A percentile compares a stretch with the other conserved stretches of the same genome.
Evolutionary conservation across 2,797 vertebrate species (phyloP).

Genomic region (Nasua narica): DNA sequence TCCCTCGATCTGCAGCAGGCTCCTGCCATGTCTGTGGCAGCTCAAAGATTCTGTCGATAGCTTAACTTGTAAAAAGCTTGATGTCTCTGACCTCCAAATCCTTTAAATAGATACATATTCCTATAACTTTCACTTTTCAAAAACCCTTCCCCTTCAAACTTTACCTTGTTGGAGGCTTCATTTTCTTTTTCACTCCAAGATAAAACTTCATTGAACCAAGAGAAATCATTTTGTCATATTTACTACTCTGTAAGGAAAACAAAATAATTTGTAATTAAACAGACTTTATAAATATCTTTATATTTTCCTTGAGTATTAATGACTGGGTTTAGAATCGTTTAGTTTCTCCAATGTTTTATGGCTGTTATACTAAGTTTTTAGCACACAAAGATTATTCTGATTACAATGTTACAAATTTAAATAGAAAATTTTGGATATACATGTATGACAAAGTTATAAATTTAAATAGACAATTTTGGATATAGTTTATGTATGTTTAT

Average conservation of each 20-base stretch:
- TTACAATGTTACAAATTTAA: not conserved
- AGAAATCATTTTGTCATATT: conserved; percentile 90
- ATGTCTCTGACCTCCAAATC: not conserved
- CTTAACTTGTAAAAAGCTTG: not conserved
- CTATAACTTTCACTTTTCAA: not conserved
- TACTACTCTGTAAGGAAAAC: conserved; percentile 87
- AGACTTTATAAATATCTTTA: not conserved
- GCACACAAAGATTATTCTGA: not conserved
- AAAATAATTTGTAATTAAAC: not conserved
- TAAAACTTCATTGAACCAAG: conserved; percentile 91
- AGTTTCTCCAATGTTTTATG: not conserved
- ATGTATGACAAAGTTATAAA: not conserved
- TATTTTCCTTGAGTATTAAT: not conserved
- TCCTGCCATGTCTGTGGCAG: not conserved
- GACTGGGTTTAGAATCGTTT: not conserved
- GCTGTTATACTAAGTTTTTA: not conserved
- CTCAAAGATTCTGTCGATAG: not conserved
- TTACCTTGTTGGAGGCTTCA: conserved; percentile 95
- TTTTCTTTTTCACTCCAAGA: conserved; percentile 92
- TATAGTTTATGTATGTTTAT: not conserved
- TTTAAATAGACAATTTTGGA: not conserved
- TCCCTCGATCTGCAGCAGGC: not conserved
- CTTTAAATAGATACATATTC: not conserved
- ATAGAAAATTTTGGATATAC: not conserved
- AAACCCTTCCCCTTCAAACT: not conserved